A percentile compares a stretch with the other conserved stretches of the same genome.
phyloP scores from a whole-genome alignment of 1,140 invertebrate genomes.

The Papilio dardanus region DNA sequence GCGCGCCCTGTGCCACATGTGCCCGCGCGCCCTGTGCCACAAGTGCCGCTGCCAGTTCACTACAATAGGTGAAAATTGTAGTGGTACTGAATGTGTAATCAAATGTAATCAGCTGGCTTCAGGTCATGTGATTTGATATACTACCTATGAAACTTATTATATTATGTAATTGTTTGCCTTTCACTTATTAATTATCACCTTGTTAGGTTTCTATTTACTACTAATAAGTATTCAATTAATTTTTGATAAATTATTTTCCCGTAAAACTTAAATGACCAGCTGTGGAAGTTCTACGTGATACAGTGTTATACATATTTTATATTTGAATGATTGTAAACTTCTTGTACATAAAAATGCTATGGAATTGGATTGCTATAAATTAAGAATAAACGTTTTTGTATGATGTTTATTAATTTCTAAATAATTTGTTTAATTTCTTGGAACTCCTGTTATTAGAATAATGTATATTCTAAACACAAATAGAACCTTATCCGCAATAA shows the following conservation, averaged over 20 bases:
- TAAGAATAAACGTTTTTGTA: constrained; percentile 51
- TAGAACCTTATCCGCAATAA: no score
- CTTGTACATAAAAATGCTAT: constrained; percentile 65
- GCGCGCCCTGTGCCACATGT: constrained; percentile 52
- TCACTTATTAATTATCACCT: not conserved
- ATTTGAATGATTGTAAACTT: constrained; percentile 26
- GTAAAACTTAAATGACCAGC: not conserved
- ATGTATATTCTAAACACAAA: no score
- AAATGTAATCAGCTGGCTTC: not conserved
- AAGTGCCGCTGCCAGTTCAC: constrained; percentile 28
- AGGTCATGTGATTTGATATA: no score
- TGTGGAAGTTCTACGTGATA: no score
- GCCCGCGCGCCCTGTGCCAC: constrained; percentile 50
- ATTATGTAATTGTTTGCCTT: not conserved
- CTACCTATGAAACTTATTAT: no score
- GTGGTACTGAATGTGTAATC: no score
- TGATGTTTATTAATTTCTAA: constrained; percentile 36
- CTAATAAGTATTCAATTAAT: not conserved
- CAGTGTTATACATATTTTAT: no score
- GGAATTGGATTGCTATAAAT: constrained; percentile 44
- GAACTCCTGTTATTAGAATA: no score
- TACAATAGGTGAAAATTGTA: not conserved
- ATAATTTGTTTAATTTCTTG: constrained; percentile 39
- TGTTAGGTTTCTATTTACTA: not conserved
- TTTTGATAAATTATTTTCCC: not conserved